Evolutionary conservation across 2,113 vertebrate genomes (phyloP).

Genomic region (Stegostoma tigrinum): DNA sequence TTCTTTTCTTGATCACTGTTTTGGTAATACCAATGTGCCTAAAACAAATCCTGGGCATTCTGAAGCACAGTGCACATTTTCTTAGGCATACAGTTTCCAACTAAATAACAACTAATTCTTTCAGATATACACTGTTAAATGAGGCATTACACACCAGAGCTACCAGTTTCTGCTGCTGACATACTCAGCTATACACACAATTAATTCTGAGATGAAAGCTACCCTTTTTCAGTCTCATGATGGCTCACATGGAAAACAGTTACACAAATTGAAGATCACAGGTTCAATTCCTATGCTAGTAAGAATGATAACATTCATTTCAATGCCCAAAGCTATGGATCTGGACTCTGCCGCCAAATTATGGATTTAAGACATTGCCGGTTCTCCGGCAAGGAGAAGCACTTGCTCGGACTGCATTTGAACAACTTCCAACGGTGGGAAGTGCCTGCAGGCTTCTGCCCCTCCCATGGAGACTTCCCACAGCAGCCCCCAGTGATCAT

Average conservation of each 20-base stretch:
- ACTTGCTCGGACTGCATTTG: no score
- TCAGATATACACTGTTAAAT: neutral
- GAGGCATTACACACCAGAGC: neutral
- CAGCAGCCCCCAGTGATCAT: no score
- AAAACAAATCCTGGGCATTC: neutral
- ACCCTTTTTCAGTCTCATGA: neutral
- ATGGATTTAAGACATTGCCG: no score
- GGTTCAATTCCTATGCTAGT: neutral
- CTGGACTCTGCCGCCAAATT: no score
- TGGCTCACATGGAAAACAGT: neutral
- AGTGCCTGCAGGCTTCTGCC: no score
- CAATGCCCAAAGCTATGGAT: neutral
- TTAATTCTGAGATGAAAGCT: neutral
- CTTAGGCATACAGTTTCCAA: neutral
- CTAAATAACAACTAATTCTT: neutral
- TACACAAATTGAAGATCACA: neutral
- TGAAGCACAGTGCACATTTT: neutral
- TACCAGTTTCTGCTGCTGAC: neutral
- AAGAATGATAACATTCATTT: neutral
- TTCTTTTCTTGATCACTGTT: neutral
- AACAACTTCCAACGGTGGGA: no score
- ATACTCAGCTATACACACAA: neutral
- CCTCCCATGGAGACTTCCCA: no score
- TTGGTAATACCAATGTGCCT: neutral
- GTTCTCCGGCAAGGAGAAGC: no score